Evolutionary conservation across 2,113 vertebrate genomes (phyloP), one percentile per base, ranked within the genome.

Genomic region (Seriola aureovittata): DNA sequence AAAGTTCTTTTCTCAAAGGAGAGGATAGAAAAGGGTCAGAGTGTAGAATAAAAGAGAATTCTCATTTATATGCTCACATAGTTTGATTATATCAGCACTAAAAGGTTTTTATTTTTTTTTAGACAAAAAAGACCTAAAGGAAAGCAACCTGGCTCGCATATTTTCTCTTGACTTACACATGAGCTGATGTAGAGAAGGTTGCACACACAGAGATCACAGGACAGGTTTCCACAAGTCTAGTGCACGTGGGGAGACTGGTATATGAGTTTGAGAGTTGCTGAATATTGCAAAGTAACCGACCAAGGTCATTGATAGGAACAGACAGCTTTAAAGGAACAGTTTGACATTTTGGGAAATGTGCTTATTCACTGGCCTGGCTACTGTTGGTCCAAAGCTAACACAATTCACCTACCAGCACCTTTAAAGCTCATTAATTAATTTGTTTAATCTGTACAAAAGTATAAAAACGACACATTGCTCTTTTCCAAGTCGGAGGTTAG

Each of bases 41-140:
- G 21, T 73, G 63, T 48, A 69, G 57, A 87, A 75, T 80, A 68
- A 78, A 84, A 85, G 25, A 54, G 0, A 25, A 17, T 44, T 25
- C 87, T 88, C 84, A 86, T 86, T 88, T 75, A 70, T 73, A 81
- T 80, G 58, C 69, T 72, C 48, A 34, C 46, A 10, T 64, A 36
- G 59, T 81, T 86, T 50, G 48, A 71, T 54, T 68, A 38, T 73
- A 71, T 89, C 81, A 76, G 68, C 69, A 75, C 7, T 78, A 67
- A 82, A 86, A 68, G 71, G 40, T 32, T 78, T 34, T 8, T 78
- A 88, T 36, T 78, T 34, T 8, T 78, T 90, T 78, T 80, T 32
- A 68, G 65, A 13, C 21, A 82, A 19, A 74, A 77, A 58, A 71
- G 59, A 67, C 25, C 38, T 68, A 25, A 75, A 82, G 46, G 34